Base-by-base conservation (phyloP, 2,113 vertebrate species). In the Neoarius graeffei region DNA sequence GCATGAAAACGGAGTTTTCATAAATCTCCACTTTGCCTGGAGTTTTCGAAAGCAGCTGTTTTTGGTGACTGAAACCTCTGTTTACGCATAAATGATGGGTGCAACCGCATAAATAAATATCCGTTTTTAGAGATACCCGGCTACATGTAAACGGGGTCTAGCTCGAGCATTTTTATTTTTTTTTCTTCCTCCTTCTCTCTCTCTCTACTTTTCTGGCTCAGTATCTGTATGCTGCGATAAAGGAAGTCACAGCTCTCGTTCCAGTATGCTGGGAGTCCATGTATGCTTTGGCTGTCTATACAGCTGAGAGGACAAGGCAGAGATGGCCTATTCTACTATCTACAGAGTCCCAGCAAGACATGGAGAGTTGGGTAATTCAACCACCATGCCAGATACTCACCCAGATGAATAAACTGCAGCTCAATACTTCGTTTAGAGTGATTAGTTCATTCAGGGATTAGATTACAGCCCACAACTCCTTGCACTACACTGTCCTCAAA, bases 201-300 rank as follows among this genome's bases (percentile, higher is more conserved):
- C 11, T 9, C 11, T 64, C 6, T 85, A 23, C 74, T 62, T 60
- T 60, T 86, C 73, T 93, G 48, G n/a, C 89, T 59, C 91, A 99
- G 98, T 98, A 97, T 92, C 94, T 99, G 76, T 96, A 98, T 0
- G 92, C 98, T 89, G 97, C 97, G 84, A 96, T 99, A 86, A 97
- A 96, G 0, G 98, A 99, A 91, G 96, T 99, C 91, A 99, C 97
- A 0, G 96, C 95, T 1, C 93, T 99, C 92, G 97, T 99, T 10
- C 97, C 98, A 0, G 95, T 97, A 86, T 92, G 97, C 67, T 96
- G 93, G 9, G 98, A 99, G 88, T 94, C 95, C 93, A 97, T 96
- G 90, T 96, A 97, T 69, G 95, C 96, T 83, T 97, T 99, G 62
- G 97, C 97, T 3, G 93, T 99, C 84, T 99, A 99, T 90, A 99